These are phyloP conservation scores for Caranx melampygus DNA, from an alignment of 2,113 vertebrate species.

Conservation along the genomic window DNA sequence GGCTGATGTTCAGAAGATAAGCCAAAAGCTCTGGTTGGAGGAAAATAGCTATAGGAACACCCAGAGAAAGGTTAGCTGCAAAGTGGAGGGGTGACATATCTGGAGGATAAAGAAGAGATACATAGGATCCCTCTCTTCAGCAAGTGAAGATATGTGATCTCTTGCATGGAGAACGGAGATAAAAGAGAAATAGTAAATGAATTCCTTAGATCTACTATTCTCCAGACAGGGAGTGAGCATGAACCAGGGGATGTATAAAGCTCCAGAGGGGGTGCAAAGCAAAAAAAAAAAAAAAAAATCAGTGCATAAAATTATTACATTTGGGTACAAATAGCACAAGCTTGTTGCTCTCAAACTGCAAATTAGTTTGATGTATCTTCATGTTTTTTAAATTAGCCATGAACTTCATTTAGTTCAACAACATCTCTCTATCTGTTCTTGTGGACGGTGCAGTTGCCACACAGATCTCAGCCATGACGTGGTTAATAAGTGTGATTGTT, in stretches of 20 bases:
- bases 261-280: constrained; percentile 35
- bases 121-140: constrained; percentile 16
- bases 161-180: constrained; percentile 42
- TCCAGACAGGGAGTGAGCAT: constrained; percentile 31
- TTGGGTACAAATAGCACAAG: background rate
- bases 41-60: constrained; percentile 35
- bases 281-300: constrained; percentile 4
- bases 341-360: constrained; percentile 5
- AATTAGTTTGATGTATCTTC: constrained; percentile 16
- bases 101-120: constrained; percentile 22
- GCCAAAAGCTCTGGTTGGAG: constrained; percentile 30
- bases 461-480: background rate
- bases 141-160: constrained; percentile 40
- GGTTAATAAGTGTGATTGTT: background rate
- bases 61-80: constrained; percentile 18
- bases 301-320: constrained; percentile 21
- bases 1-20: constrained; percentile 42
- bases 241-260: constrained; percentile 33
- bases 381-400: constrained; percentile 17
- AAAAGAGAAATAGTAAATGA: constrained; percentile 57
- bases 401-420: background rate
- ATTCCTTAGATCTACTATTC: constrained; percentile 64
- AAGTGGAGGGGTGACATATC: constrained; percentile 23
- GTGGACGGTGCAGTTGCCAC: background rate
- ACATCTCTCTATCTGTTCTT: background rate